Base-by-base conservation (phyloP, 2,797 vertebrate genomes). In the Lagodon rhomboides region DNA sequence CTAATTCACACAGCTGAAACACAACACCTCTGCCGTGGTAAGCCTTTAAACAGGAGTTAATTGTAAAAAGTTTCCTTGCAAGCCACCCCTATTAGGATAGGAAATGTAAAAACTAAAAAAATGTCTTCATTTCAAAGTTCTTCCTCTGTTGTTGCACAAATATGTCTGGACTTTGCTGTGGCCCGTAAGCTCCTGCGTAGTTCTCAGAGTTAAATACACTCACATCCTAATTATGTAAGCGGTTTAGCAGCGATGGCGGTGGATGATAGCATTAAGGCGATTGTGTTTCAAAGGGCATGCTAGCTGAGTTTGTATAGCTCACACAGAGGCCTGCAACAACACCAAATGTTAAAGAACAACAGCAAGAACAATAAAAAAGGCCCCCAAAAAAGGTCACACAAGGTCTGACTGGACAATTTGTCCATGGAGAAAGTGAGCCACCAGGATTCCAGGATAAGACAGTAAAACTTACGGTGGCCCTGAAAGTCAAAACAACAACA, bases 211-310 rank as follows among this genome's bases (percentile, higher is more conserved):
- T 74, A 75, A 82, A 75, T 60, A 72, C 68, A 63, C 47, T 75
- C 53, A 77, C 72, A 70, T 83, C 75, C 89, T 77, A 77, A 85
- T 86, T 68, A 74, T 73, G 55, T 82, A 83, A 87, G 73, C 63
- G 83, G 77, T 77, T 87, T 82, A 83, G 75, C 55, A 25, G 73
- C 13, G 50, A 85, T 85, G 77, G 71, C 22, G 2, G 27, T 34
- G 73, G 72, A 71, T 71, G 83, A 88, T 80, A 85, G 71, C 46
- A 77, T 64, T 68, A 85, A 77, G 70, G 30, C 44, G 51, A 85
- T 77, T 77, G 69, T 66, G 72, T 69, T 70, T 74, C 61, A 80
- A 54, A 78, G 66, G 68, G 44, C 64, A 68, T 18, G 71, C 43
- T 63, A 18, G 74, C 41, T 38, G 47, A 61, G 68, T 56, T 44